phyloP scores from a whole-genome alignment of 2,888 invertebrate genomes.

The Gisinianus flammeolus region DNA sequence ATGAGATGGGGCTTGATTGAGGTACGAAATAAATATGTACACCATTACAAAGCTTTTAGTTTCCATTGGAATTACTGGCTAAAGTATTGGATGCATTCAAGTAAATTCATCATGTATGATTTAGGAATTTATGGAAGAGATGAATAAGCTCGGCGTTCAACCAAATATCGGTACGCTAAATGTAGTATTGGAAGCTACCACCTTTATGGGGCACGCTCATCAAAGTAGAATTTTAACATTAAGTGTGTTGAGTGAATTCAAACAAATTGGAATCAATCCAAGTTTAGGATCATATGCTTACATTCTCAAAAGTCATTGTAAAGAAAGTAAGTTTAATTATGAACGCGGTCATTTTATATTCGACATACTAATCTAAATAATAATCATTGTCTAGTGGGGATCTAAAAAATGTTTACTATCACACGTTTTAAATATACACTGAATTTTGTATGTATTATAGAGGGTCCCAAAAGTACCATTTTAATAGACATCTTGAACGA shows the following conservation, averaged over 20 bases:
- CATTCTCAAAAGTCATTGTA: constrained; percentile 73
- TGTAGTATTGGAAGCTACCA: constrained; percentile 66
- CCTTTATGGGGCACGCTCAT: constrained; percentile 62
- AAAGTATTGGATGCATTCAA: no score
- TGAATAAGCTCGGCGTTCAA: constrained; percentile 67
- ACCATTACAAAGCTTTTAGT: constrained; percentile 11
- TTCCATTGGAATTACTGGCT: no score
- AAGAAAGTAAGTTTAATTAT: constrained; percentile 68
- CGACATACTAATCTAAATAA: not conserved
- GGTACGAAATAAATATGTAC: constrained; percentile 57
- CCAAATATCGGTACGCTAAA: constrained; percentile 77
- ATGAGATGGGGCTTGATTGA: constrained; percentile 70
- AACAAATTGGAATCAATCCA: constrained; percentile 72
- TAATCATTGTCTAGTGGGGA: not conserved
- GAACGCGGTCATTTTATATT: not conserved
- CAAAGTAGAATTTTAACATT: constrained; percentile 64
- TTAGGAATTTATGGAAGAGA: constrained; percentile 69
- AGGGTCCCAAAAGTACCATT: constrained; percentile 70
- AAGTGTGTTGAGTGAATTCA: constrained; percentile 71
- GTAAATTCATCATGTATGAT: constrained; percentile 42
- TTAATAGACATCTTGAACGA: constrained; percentile 72
- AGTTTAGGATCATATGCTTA: constrained; percentile 78
- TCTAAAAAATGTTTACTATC: constrained; percentile 5
- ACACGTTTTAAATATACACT: no score
- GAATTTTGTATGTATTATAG: no score